Conservation (phyloP, 2,888 invertebrate species). For the Tetanocera ferruginea region DNA sequence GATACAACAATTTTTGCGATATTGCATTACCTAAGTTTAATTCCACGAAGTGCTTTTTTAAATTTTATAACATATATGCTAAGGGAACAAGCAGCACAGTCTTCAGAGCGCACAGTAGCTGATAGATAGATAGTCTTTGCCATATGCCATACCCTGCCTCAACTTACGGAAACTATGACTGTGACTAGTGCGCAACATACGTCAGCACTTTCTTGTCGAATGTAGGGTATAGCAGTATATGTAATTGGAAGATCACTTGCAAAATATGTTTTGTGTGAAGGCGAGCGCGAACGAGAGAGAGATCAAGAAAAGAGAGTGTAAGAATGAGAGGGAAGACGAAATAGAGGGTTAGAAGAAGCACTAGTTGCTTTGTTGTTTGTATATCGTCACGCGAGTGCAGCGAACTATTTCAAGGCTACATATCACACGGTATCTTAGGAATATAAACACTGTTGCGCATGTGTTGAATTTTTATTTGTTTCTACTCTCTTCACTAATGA, state of each 20-base stretch:
- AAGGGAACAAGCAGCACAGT: too few relatives aligned
- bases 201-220: not conserved
- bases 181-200: not conserved
- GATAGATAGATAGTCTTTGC: too few relatives aligned
- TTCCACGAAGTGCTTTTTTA: too few relatives aligned
- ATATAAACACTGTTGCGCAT: constrained; percentile 39
- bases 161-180: too few relatives aligned
- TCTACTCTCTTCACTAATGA: constrained; percentile 22
- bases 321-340: not conserved
- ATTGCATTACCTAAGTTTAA: too few relatives aligned
- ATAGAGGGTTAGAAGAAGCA: constrained; percentile 37
- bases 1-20: too few relatives aligned
- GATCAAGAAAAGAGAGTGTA: not conserved
- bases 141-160: too few relatives aligned
- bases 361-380: constrained; percentile 40
- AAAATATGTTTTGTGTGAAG: constrained; percentile 6
- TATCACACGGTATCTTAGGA: constrained; percentile 64
- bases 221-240: constrained; percentile 15
- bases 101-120: too few relatives aligned
- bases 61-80: too few relatives aligned
- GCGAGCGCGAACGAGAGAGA: not conserved
- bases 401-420: constrained; percentile 71
- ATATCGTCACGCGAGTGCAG: constrained; percentile 68
- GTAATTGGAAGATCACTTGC: constrained; percentile 37
- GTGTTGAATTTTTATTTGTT: constrained; percentile 50